Percentiles rank a stretch among this genome's conserved stretches.
These are phyloP conservation scores for Umimayanthus kanabou DNA, from an alignment of 92 coral and sea anemone species.

Conservation along the genomic window DNA sequence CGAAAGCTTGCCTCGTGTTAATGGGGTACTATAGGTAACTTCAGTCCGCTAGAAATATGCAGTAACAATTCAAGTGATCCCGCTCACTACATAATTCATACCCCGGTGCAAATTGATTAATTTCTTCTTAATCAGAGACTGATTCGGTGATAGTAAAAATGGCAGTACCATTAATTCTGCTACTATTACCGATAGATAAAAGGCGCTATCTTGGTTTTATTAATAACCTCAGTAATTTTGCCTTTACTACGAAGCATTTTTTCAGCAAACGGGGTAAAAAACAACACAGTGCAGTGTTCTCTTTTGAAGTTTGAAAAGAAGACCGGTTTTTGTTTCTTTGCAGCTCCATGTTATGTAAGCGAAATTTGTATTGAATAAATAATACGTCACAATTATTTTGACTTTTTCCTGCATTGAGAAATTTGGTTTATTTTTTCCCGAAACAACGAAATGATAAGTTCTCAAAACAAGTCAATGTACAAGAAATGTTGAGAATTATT, in stretches of 20 bases:
- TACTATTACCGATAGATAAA: neutral
- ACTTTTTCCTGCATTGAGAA: neutral
- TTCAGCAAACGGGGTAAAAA: neutral
- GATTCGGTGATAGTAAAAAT: constrained; percentile 2
- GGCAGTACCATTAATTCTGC: constrained; percentile 16
- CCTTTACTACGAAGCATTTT: neutral
- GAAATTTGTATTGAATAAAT: neutral
- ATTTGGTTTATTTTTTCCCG: neutral
- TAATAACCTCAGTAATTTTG: neutral
- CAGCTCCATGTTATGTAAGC: constrained; percentile 1
- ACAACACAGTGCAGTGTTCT: neutral
- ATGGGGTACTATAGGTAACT: neutral
- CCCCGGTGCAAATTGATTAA: constrained; percentile 4
- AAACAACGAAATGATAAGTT: neutral
- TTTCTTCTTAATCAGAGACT: neutral
- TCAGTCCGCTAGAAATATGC: neutral
- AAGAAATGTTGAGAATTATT: neutral
- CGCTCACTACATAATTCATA: constrained; percentile 6
- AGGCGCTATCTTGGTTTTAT: neutral
- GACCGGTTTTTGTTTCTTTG: neutral
- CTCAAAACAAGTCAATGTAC: neutral
- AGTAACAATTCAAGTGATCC: neutral
- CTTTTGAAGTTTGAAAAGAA: neutral
- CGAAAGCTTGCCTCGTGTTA: neutral
- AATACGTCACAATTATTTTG: neutral